phyloP scores from a whole-genome alignment of 37 sponge, comb jelly and placozoan genomes.

The Chondrosia reniformis region DNA sequence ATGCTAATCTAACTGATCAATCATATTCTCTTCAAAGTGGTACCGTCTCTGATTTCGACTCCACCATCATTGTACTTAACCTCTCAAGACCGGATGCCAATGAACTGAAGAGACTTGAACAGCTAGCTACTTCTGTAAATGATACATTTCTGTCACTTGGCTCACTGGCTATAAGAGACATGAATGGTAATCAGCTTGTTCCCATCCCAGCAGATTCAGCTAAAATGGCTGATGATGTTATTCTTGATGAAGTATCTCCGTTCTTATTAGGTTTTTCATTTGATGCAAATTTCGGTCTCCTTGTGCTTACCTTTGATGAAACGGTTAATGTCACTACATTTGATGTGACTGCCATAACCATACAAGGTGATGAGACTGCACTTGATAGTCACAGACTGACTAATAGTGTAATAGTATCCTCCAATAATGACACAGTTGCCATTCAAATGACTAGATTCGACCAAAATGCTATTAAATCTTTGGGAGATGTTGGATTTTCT shows the following conservation, averaged over 20 bases:
- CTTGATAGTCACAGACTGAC: slow-evolving; percentile 27
- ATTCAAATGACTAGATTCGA: slow-evolving; percentile 47
- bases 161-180: slow-evolving; percentile 33
- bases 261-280: slow-evolving; percentile 47
- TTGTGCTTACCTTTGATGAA: slow-evolving; percentile 72
- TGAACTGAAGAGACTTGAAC: slow-evolving; percentile 41
- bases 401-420: slow-evolving; percentile 22
- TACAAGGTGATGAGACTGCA: slow-evolving; percentile 37
- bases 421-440: slow-evolving; percentile 7
- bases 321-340: slow-evolving; percentile 60
- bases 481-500: slow-evolving; percentile 39
- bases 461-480: slow-evolving; percentile 53
- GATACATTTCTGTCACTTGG: slow-evolving; percentile 56
- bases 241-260: slow-evolving; percentile 57
- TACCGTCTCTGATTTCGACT: slow-evolving; percentile 21
- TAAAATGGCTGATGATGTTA: slow-evolving; percentile 16
- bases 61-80: slow-evolving; percentile 39
- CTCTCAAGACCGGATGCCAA: slow-evolving; percentile 61
- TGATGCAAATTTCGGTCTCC: slow-evolving; percentile 54
- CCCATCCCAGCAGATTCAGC: slow-evolving; percentile 31
- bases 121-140: slow-evolving; percentile 61
- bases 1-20: slow-evolving; percentile 12
- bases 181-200: slow-evolving; percentile 45
- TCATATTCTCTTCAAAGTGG: slow-evolving; percentile 28
- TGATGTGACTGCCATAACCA: slow-evolving; percentile 26